These are phyloP conservation scores for Ariolimax columbianus DNA, from an alignment of 2,888 invertebrate genomes.

Conservation along the genomic window DNA sequence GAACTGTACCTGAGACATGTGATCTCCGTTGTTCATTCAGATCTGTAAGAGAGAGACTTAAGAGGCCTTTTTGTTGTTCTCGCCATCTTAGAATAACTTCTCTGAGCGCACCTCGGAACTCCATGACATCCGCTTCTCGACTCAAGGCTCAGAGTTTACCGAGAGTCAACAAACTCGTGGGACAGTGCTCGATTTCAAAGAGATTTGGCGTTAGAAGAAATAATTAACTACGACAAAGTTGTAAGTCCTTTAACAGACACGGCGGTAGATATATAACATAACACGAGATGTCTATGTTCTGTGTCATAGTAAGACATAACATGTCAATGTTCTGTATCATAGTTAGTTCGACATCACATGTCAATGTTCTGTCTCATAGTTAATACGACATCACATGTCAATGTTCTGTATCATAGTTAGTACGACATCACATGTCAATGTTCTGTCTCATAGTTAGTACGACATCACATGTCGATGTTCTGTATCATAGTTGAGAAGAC, in stretches of 20 bases:
- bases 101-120: neutral
- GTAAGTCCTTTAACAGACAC: slow-evolving; percentile 4
- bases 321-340: no score
- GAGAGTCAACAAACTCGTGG: neutral
- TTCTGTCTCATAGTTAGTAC: neutral
- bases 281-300: no score
- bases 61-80: slow-evolving; percentile 41
- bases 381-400: neutral
- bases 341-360: neutral
- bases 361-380: neutral
- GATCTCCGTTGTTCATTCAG: slow-evolving; percentile 6
- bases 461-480: neutral
- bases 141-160: slow-evolving; percentile 4
- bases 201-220: slow-evolving; percentile 30
- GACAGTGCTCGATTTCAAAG: slow-evolving; percentile 31
- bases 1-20: slow-evolving; percentile 4
- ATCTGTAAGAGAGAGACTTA: slow-evolving; percentile 10
- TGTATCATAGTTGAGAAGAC: no score
- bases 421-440: neutral
- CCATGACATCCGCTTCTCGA: neutral
- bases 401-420: neutral
- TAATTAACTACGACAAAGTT: slow-evolving; percentile 32
- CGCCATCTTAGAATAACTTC: slow-evolving; percentile 17
- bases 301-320: neutral
- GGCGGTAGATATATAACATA: neutral